Base-by-base conservation (phyloP, 2,113 vertebrate genomes). In the Catharus fuscescens region DNA sequence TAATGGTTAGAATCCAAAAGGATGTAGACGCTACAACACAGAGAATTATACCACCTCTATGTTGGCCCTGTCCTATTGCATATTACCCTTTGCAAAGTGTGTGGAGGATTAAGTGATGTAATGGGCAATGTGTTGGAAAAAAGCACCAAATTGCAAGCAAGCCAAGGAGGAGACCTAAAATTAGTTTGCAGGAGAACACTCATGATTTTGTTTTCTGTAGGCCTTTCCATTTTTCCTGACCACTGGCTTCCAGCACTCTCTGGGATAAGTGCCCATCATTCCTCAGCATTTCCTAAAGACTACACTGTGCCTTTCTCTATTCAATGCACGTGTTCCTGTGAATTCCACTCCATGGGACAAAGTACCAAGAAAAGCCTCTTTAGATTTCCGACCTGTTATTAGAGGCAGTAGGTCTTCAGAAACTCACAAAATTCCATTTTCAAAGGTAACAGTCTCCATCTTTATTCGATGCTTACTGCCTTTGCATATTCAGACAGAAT, bases 101-200 rank as follows among this genome's bases (percentile, higher is more conserved):
- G 19, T 3, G 3, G 26, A 87, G 83, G 24, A 28, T 40, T 14
- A 36, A 52, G 29, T 47, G 32, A 66, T 19, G 26, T 25, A 56
- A n/a, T 45, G 70, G 25, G 47, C 3, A 45, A 25, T 7, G 24
- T 47, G 19, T 28, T 56, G 29, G 34, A 50, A 45, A 38, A 59
- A 82, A 18, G 2, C 56, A 70, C 8, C 9, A n/a, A 80, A 71
- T 61, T 70, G 16, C 14, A 82, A 79, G 5, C 10, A 74, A 74
- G 47, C 4, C 17, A 40, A 32, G 12, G 6, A 69, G 31, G 2
- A 67, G 10, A 8, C 5, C 12, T n/a, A 62, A 72, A 77, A 59
- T 47, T 40, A 53, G 3, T 76, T 72, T 3, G 1, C 20, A 60
- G 59, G 38, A 82, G 86, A 66, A 76, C 0, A 0, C 13, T 26